Base-by-base conservation (phyloP, 64 coral and sea anemone species). In the Montipora efflorescens region DNA sequence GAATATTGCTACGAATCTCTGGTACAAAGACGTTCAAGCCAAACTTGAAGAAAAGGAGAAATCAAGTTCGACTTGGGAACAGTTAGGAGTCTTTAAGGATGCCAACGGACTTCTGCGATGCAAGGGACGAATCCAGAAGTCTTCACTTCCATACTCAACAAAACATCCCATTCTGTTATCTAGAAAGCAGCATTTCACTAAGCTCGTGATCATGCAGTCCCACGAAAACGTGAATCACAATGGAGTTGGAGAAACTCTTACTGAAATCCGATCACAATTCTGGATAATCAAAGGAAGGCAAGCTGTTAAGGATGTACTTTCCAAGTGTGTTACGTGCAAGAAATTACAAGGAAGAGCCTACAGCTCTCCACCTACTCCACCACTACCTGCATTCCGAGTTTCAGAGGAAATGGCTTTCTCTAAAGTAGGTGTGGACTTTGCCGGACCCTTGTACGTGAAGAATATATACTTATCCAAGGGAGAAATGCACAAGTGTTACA, bases 211-310 rank as follows among this genome's bases (percentile, higher is more conserved):
- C 48, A 55, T 10, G 14, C 25, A 50, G 5, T 18, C 53, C 46
- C 77, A 90, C 15, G 16, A 51, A 3, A 67, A 3, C 11, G 89
- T 67, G 25, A 66, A 70, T 10, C 76, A 80, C 66, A 90, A 81
- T 81, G 89, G 89, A 23, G 66, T 71, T 47, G 81, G 59, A 22
- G 78, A 90, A 59, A 89, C 87, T 21, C 23, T 89, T 18, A 79
- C 50, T 47, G 20, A 46, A 50, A 47, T 90, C 19, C 51, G 88
- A 43, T 7, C 21, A 9, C 45, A 46, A 13, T 55, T 67, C 16
- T 79, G 88, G 36, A 49, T 77, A 10, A 46, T 53, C 8, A 53
- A 53, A 8, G 51, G 51, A 7, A 53, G 51, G 8, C 51, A 53
- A 53, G 51, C 51, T 53, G 51, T 53, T 8, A 53, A 53, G 49